Percentiles rank a stretch among this genome's conserved stretches.
phyloP scores from a whole-genome alignment of 2,888 invertebrate species.

The Eulithis prunata region DNA sequence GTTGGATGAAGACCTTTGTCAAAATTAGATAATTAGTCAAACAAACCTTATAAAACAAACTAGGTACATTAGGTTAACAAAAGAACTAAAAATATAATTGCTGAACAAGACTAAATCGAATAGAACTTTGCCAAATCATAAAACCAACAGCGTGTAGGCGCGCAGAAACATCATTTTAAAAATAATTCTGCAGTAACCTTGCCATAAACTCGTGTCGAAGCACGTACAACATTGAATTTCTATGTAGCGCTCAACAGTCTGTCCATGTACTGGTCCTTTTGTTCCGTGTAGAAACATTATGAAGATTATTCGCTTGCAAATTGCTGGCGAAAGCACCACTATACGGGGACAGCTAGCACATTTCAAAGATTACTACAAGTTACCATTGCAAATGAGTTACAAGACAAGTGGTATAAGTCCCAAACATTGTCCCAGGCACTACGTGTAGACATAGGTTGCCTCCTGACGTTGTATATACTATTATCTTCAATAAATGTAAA shows the following conservation, averaged over 20 bases:
- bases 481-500: too few species aligned
- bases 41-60: too few species aligned
- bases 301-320: slow-evolving; percentile 39
- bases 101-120: neutral
- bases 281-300: slow-evolving; percentile 37
- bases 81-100: too few species aligned
- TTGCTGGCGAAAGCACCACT: slow-evolving; percentile 64
- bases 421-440: too few species aligned
- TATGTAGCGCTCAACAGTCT: slow-evolving; percentile 17
- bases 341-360: slow-evolving; percentile 39
- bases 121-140: neutral
- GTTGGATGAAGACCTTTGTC: too few species aligned
- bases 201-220: slow-evolving; percentile 13
- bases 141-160: neutral
- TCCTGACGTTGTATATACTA: too few species aligned
- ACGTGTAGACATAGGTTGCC: too few species aligned
- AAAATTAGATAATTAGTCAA: too few species aligned
- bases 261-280: slow-evolving; percentile 30
- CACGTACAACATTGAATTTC: slow-evolving; percentile 27
- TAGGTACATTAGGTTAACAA: too few species aligned
- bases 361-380: neutral
- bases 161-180: slow-evolving; percentile 1
- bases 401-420: too few species aligned
- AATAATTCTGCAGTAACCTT: slow-evolving; percentile 13
- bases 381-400: too few species aligned